A percentile compares a stretch with the other conserved stretches of the same genome.
These are phyloP conservation scores for Poecilia latipinna DNA, from an alignment of 2,113 vertebrate species.

Conservation along the genomic window DNA sequence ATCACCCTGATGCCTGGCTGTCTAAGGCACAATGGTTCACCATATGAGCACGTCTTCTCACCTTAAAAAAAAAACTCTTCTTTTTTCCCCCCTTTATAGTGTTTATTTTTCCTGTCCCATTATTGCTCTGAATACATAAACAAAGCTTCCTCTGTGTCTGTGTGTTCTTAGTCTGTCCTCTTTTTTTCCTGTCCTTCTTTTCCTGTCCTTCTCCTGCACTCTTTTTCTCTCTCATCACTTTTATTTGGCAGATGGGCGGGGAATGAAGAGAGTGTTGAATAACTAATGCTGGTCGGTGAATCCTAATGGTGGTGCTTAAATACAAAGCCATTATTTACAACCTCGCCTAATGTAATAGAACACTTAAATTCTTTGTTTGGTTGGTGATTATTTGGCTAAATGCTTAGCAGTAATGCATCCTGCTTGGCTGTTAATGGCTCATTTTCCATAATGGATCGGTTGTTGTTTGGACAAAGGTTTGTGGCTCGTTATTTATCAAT, in stretches of 20 bases:
- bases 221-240: conserved; percentile 39
- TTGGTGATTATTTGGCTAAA: conserved; percentile 77
- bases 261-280: conserved; percentile 71
- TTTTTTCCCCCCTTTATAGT: conserved; percentile 19
- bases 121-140: conserved; percentile 24
- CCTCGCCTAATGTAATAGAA: conserved; percentile 75
- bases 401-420: conserved; percentile 76
- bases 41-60: conserved; percentile 59
- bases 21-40: conserved; percentile 72
- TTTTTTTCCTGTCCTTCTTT: conserved; percentile 10
- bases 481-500: conserved; percentile 58
- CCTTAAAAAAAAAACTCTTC: conserved; percentile 37
- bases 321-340: conserved; percentile 77
- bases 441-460: conserved; percentile 71
- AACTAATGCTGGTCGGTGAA: conserved; percentile 74
- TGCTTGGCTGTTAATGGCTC: conserved; percentile 72
- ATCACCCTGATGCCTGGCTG: conserved; percentile 77
- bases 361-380: conserved; percentile 78
- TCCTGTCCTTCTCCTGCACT: conserved; percentile 20
- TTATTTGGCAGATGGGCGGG: conserved; percentile 74
- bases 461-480: conserved; percentile 71
- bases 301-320: conserved; percentile 76
- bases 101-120: conserved; percentile 24
- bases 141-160: conserved; percentile 28
- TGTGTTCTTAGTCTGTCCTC: conserved; percentile 1